Conservation (phyloP, 2,797 vertebrate species). For the Sebastes jordani region DNA sequence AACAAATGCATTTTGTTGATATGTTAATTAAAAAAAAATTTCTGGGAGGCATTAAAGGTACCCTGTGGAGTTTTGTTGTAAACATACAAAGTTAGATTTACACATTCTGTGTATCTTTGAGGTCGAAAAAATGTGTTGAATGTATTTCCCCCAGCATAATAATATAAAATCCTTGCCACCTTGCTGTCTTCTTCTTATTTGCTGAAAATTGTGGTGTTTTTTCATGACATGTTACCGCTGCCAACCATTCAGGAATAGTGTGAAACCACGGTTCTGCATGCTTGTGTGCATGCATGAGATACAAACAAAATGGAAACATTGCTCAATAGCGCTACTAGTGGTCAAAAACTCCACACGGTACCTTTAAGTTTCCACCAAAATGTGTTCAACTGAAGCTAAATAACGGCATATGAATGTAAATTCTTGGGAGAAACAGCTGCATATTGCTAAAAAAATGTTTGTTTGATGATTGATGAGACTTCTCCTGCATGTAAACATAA, state of each 20-base stretch:
- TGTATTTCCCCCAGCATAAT: not conserved
- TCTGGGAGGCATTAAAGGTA: not conserved
- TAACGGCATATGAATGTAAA: not conserved
- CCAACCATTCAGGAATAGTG: not conserved
- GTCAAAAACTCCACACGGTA: not conserved
- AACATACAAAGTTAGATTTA: not conserved
- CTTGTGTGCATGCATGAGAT: not conserved
- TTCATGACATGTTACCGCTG: not conserved
- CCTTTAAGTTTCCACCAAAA: not conserved
- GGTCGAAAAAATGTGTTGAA: not conserved
- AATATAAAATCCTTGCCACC: not conserved
- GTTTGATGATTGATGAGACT: not conserved
- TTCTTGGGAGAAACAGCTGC: not conserved
- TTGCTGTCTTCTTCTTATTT: not conserved
- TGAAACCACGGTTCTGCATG: not conserved
- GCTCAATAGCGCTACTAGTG: not conserved
- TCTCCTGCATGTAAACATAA: conserved; percentile 39
- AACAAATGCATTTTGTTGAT: not conserved
- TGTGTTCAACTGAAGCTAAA: not conserved
- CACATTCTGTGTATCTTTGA: not conserved
- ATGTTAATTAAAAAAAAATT: not conserved
- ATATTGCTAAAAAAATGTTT: not conserved
- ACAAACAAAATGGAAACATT: not conserved
- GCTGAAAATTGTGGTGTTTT: not conserved
- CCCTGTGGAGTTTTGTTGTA: not conserved